A percentile compares a stretch with the other conserved stretches of the same genome.
Conservation (phyloP, 2,113 vertebrate species). For the Pollachius pollachius region DNA sequence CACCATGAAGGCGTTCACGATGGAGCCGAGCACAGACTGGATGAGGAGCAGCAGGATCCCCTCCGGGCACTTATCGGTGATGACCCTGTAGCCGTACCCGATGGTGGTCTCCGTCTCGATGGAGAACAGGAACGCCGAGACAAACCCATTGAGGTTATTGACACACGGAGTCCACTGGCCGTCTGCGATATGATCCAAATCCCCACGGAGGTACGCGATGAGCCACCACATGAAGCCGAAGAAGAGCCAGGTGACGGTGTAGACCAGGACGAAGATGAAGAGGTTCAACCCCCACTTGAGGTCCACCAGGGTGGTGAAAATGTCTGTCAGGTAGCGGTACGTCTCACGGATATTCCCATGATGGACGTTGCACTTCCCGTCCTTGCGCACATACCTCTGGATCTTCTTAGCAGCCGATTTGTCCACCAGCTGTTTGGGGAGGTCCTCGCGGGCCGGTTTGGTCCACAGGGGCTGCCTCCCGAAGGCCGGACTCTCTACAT, state of each 20-base stretch:
- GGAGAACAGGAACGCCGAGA: conserved; percentile 97
- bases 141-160: conserved; percentile 95
- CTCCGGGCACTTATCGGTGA: conserved; percentile 97
- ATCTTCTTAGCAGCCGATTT: conserved; percentile 81
- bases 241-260: conserved; percentile 97
- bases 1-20: conserved; percentile 99
- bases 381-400: conserved; percentile 96
- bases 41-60: conserved; percentile 93
- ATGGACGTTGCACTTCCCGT: conserved; percentile 97
- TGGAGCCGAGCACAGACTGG: conserved; percentile 97
- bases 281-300: conserved; percentile 98
- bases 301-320: conserved; percentile 97
- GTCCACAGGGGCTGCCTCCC: conserved; percentile 86
- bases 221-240: conserved; percentile 99
- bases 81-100: conserved; percentile 97
- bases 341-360: conserved; percentile 95
- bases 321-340: conserved; percentile 94
- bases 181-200: conserved; percentile 92
- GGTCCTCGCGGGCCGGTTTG: conserved; percentile 87
- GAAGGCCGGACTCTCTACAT: conserved; percentile 92
- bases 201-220: conserved; percentile 94
- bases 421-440: conserved; percentile 81
- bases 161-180: conserved; percentile 93
- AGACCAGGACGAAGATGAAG: conserved; percentile 96
- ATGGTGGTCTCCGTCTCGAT: conserved; percentile 99